A percentile compares a stretch with the other conserved stretches of the same genome.
phyloP scores from a whole-genome alignment of 1,140 invertebrate species.

The Eciton burchellii region DNA sequence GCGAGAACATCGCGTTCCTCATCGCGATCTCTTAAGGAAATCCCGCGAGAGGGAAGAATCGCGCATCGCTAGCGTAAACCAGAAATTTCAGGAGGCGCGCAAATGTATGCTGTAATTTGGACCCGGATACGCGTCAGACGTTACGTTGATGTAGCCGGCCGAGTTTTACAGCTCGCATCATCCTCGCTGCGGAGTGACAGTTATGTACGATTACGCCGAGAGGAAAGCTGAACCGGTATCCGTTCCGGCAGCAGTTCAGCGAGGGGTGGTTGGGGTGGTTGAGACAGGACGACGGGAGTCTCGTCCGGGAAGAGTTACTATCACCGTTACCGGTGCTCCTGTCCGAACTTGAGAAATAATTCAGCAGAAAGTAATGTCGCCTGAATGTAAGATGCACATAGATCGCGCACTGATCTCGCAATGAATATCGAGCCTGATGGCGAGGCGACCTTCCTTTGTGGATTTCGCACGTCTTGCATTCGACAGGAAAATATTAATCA shows the following conservation, averaged over 20 bases:
- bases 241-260: constrained; percentile 23
- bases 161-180: constrained; percentile 58
- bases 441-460: constrained; percentile 54
- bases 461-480: constrained; percentile 47
- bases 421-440: constrained; percentile 22
- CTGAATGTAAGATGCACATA: constrained; percentile 67
- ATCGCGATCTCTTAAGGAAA: neutral
- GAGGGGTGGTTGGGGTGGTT: constrained; percentile 34
- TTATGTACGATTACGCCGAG: constrained; percentile 27
- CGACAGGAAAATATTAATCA: constrained; percentile 8
- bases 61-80: neutral
- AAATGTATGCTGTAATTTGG: constrained; percentile 28
- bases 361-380: constrained; percentile 67
- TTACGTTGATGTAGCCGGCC: constrained; percentile 47
- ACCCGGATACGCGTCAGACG: constrained; percentile 40
- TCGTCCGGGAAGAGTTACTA: constrained; percentile 67
- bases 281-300: constrained; percentile 59
- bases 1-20: neutral
- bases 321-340: constrained; percentile 44
- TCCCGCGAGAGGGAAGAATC: neutral
- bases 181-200: constrained; percentile 49
- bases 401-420: constrained; percentile 50
- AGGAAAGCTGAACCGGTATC: constrained; percentile 49
- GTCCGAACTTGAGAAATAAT: constrained; percentile 75
- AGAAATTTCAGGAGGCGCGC: neutral